Percentiles rank a stretch among this genome's conserved stretches.
These are phyloP conservation scores for Oxyruncus cristatus DNA, from an alignment of 2,113 vertebrate species.

Conservation along the genomic window DNA sequence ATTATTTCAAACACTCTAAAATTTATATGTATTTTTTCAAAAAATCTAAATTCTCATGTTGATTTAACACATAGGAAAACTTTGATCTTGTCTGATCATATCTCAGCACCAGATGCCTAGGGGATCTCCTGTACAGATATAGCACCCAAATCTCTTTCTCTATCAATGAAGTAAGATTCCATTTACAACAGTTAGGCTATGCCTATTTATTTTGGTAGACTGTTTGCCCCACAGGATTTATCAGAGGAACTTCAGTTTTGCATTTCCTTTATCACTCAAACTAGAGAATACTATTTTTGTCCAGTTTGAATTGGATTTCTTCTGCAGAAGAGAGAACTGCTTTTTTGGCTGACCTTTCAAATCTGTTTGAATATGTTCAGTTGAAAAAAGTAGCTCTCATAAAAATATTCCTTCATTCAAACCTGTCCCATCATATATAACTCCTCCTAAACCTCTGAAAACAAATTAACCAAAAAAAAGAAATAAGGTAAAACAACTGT, in stretches of 20 bases:
- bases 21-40: neutral
- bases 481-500: neutral
- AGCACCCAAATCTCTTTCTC: neutral
- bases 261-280: neutral
- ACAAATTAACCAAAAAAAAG: neutral
- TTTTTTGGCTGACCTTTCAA: neutral
- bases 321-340: neutral
- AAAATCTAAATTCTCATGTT: neutral
- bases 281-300: neutral
- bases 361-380: neutral
- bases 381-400: neutral
- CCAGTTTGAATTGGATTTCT: neutral
- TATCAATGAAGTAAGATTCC: neutral
- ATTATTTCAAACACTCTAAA: neutral
- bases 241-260: neutral
- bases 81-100: neutral
- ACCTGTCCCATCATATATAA: neutral
- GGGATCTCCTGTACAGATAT: neutral
- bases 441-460: neutral
- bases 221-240: neutral
- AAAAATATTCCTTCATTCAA: neutral
- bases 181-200: neutral
- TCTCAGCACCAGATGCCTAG: neutral
- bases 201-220: neutral
- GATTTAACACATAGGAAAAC: neutral